Conservation (phyloP, 2,888 invertebrate genomes). For the Ectemnius cavifrons region DNA sequence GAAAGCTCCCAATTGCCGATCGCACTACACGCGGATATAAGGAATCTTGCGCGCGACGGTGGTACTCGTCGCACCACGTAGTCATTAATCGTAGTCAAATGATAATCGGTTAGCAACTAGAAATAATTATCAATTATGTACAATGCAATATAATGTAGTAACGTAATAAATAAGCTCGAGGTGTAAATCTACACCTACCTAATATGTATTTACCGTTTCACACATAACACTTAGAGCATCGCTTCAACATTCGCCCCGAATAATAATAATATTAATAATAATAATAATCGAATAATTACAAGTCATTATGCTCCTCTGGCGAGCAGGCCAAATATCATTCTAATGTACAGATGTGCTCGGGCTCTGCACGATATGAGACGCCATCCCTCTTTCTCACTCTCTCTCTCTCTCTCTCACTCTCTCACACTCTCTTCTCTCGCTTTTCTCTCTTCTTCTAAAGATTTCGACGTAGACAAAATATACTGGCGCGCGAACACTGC, state of each 20-base stretch:
- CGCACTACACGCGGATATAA: neutral
- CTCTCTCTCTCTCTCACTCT: constrained; percentile 2
- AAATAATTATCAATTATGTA: constrained; percentile 68
- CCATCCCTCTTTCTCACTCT: too few relatives aligned
- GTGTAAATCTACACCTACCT: constrained; percentile 64
- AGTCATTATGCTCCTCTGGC: constrained; percentile 51
- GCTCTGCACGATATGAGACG: constrained; percentile 16
- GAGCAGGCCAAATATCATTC: constrained; percentile 54
- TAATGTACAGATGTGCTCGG: constrained; percentile 52
- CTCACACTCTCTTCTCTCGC: too few relatives aligned
- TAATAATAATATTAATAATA: constrained; percentile 35
- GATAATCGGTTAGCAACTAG: constrained; percentile 55
- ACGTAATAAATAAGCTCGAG: constrained; percentile 76
- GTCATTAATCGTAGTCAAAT: constrained; percentile 39
- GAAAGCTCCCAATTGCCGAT: neutral
- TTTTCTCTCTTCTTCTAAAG: constrained; percentile 7
- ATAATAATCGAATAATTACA: constrained; percentile 59
- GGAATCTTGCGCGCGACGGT: constrained; percentile 5
- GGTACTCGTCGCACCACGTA: constrained; percentile 23
- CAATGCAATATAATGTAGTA: constrained; percentile 70
- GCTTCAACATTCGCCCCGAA: constrained; percentile 45
- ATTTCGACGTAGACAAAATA: constrained; percentile 52
- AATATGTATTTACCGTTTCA: constrained; percentile 49
- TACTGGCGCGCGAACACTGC: constrained; percentile 31
- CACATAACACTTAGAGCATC: constrained; percentile 33